Base-by-base conservation (phyloP, 2,888 invertebrate genomes). In the Silvanus unidentatus region DNA sequence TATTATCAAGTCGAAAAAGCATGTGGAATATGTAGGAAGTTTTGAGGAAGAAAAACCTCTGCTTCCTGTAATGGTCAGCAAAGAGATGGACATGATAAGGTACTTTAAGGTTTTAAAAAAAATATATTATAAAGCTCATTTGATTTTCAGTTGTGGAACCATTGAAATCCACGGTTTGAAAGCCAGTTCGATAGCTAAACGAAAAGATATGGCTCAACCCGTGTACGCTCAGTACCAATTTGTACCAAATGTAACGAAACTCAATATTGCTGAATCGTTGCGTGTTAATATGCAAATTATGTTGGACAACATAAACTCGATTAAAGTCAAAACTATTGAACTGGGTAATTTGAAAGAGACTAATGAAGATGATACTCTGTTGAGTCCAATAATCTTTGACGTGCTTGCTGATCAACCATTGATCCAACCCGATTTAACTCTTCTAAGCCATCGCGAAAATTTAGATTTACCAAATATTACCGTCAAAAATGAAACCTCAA, bases 171-270 rank as follows among this genome's bases (percentile, higher is more conserved):
- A 81, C 42, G 90, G 89, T 2, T 72, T 92, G 0, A 81, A 84
- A 54, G 88, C 88, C 0, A 86, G 82, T 44, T 78, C 85, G 0
- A 88, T 92, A 32, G 78, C 86, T 0, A 76, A 82, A 53, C 78
- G 79, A 37, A 74, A 80, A 48, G 80, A 81, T 12, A 78, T 85
- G 16, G 82, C 82, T 9, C 75, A 82, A n/a, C 89, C 91, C 1
- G 81, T 88, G 0, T 69, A 91, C 14, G 91, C 92, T 67, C 80
- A 80, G 64, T 85, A 85, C 63, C 73, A 76, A 47, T 91, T 91
- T 62, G 64, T 88, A 6, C 79, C 89, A 0, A 81, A 86, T 67
- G 49, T 56, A 29, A 46, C 55, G 1, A 28, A 44, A n/a, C 44
- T 69, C 6, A 32, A 53, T 6, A 11, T 61, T 1, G 46, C 55